Percentiles rank a stretch among this genome's conserved stretches.
Evolutionary conservation across 2,113 vertebrate species (phyloP).

Genomic region (Phylloscopus trochilus): DNA sequence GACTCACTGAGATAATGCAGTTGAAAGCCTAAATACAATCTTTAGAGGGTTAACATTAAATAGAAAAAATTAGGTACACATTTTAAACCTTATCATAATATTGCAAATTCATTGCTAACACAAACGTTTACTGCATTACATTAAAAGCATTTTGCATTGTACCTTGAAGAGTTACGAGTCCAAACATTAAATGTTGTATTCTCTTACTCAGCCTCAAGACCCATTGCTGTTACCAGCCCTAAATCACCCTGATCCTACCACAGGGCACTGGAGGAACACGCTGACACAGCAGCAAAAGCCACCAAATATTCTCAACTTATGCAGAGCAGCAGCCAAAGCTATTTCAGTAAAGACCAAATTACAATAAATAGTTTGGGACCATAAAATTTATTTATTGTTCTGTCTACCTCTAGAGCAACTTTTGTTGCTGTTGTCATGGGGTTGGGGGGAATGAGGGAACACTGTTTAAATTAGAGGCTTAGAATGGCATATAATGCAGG

Average conservation of each 20-base stretch:
- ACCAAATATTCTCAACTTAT: not conserved
- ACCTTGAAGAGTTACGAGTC: not conserved
- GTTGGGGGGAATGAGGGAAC: not conserved
- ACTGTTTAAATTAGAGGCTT: not conserved
- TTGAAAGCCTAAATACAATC: not conserved
- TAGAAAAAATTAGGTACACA: not conserved
- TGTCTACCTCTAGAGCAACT: not conserved
- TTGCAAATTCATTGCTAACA: not conserved
- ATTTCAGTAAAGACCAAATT: not conserved
- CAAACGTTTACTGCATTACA: not conserved
- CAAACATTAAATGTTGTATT: not conserved
- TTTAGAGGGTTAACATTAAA: not conserved
- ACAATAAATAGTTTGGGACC: not conserved
- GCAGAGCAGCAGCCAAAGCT: not conserved
- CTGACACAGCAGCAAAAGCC: not conserved
- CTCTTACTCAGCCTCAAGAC: not conserved
- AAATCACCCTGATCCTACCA: not conserved
- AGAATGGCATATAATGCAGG: not conserved
- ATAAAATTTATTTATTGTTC: conserved; percentile 21
- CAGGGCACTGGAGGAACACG: rapidly evolving
- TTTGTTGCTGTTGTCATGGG: conserved; percentile 27
- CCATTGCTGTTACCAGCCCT: not conserved
- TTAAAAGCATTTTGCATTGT: not conserved
- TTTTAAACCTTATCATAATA: not conserved
- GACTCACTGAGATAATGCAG: not conserved